These are phyloP conservation scores for Gallinago undulata DNA, from an alignment of 2,113 vertebrate species.

Conservation along the genomic window DNA sequence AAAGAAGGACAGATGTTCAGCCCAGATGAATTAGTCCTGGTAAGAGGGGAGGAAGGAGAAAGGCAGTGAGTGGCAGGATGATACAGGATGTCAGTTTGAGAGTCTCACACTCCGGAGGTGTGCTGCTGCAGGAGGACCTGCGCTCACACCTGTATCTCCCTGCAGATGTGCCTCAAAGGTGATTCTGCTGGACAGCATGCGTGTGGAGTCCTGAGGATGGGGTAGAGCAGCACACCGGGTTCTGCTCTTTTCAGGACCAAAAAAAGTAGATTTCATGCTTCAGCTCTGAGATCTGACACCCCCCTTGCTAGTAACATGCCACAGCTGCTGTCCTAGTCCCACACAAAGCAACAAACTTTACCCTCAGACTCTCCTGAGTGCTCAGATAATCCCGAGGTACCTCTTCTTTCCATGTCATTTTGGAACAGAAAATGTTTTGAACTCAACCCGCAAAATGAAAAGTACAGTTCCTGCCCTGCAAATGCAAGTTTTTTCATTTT, in stretches of 20 bases:
- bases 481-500: background rate
- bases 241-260: background rate
- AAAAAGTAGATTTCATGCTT: background rate
- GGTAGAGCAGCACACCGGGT: background rate
- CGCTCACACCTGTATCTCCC: background rate
- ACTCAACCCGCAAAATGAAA: background rate
- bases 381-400: background rate
- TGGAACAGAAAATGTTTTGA: background rate
- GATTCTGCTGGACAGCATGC: background rate
- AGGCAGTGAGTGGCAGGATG: background rate
- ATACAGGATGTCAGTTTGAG: background rate
- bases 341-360: background rate
- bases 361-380: background rate
- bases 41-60: background rate
- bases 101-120: background rate
- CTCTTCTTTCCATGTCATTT: background rate
- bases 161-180: accelerated
- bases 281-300: background rate
- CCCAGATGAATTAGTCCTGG: accelerated
- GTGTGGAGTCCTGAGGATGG: background rate
- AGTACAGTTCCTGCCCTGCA: background rate
- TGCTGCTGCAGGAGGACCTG: background rate
- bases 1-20: background rate
- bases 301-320: background rate
- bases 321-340: background rate